Conservation (phyloP, 1,140 invertebrate species). For the Leptoteleia sp. region DNA sequence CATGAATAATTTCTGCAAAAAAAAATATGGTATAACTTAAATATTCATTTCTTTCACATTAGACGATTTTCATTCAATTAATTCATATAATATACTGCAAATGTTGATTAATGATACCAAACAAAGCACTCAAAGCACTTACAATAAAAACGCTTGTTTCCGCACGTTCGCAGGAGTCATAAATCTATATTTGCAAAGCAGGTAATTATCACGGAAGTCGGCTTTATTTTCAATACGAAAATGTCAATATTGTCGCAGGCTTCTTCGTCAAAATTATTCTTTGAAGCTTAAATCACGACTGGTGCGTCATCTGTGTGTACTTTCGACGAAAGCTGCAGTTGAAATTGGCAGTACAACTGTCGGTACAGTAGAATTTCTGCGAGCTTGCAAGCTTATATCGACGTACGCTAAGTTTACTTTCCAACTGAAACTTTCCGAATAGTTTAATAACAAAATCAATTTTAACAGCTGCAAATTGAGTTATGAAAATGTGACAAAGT, state of each 20-base stretch:
- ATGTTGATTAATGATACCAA: conserved; percentile 22
- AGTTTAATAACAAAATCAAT: no score
- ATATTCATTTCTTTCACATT: no score
- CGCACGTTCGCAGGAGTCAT: conserved; percentile 29
- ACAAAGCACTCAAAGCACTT: conserved; percentile 11
- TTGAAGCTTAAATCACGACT: not conserved
- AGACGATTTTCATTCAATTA: no score
- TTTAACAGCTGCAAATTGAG: no score
- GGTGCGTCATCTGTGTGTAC: conserved; percentile 9
- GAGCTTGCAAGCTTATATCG: conserved; percentile 32
- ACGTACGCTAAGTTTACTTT: conserved; percentile 4
- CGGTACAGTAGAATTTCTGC: conserved; percentile 13
- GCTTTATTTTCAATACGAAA: conserved; percentile 24
- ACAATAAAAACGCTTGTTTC: conserved; percentile 21
- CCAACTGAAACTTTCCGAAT: no score
- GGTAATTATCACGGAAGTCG: conserved; percentile 31
- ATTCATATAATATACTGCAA: no score
- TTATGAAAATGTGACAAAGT: no score
- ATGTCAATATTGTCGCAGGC: conserved; percentile 50
- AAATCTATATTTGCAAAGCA: conserved; percentile 26
- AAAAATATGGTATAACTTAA: no score
- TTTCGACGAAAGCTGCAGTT: conserved; percentile 11
- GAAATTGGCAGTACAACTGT: conserved; percentile 1
- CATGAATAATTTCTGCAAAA: no score
- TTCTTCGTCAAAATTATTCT: conserved; percentile 20